Conservation (phyloP, 2,113 vertebrate species). For the Pagrus major region DNA sequence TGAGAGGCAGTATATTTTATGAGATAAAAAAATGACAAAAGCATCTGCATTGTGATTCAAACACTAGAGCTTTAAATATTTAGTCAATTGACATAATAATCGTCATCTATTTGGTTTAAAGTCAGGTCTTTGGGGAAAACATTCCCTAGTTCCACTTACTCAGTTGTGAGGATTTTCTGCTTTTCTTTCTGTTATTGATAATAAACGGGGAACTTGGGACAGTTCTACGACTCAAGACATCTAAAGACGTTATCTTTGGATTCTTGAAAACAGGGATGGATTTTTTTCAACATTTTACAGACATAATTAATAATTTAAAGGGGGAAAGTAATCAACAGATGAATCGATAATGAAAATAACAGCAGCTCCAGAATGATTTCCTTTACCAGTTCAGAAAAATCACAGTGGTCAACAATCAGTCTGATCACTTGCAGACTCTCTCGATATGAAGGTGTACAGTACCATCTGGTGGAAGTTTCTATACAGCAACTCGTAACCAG, state of each 20-base stretch:
- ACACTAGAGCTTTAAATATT: not conserved
- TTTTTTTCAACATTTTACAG: not conserved
- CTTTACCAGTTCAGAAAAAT: not conserved
- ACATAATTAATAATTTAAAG: not conserved
- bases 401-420: not conserved
- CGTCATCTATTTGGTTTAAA: accelerated
- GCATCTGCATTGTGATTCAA: not conserved
- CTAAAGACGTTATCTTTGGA: not conserved
- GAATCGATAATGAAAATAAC: too few relatives aligned
- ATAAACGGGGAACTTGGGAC: not conserved
- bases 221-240: not conserved
- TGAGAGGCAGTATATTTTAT: not conserved
- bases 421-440: not conserved
- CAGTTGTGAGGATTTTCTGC: not conserved
- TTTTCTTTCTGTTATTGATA: not conserved
- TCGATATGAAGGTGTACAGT: slow-evolving; percentile 6
- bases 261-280: not conserved
- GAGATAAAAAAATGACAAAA: too few relatives aligned
- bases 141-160: not conserved
- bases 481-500: slow-evolving; percentile 20
- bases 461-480: slow-evolving; percentile 51
- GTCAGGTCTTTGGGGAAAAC: not conserved
- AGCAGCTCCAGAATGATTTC: not conserved
- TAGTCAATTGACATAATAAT: not conserved
- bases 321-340: not conserved